phyloP scores from a whole-genome alignment of 1,140 invertebrate species.

The Hycleus phaleratus region DNA sequence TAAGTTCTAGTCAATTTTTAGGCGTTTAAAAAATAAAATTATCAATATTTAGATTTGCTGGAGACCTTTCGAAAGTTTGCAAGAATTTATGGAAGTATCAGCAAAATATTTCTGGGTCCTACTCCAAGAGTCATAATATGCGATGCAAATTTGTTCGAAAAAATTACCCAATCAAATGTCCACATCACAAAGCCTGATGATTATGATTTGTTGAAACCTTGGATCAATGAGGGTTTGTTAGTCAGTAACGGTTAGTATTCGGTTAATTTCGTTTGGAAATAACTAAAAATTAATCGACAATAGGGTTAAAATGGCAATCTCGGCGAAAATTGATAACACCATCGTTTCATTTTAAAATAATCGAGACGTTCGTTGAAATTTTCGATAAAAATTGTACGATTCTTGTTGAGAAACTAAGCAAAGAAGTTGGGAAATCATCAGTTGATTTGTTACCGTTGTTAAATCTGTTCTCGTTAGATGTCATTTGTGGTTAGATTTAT shows the following conservation, averaged over 20 bases:
- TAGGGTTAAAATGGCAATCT: slow-evolving; percentile 49
- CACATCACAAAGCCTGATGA: slow-evolving; percentile 4
- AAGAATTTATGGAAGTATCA: background rate
- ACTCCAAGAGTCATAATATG: background rate
- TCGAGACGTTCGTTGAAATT: slow-evolving; percentile 66
- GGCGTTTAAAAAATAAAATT: background rate
- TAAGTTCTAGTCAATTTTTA: background rate
- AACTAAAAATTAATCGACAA: background rate
- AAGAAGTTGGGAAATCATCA: slow-evolving; percentile 37
- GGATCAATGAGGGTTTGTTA: slow-evolving; percentile 1
- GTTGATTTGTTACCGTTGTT: slow-evolving; percentile 59
- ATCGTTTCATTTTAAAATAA: slow-evolving; percentile 72
- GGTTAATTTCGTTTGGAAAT: background rate
- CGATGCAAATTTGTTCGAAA: background rate
- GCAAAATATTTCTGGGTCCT: background rate
- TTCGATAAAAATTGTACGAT: slow-evolving; percentile 66
- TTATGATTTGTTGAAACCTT: slow-evolving; percentile 1
- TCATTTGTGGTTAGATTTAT: slow-evolving; percentile 62
- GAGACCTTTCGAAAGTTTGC: background rate
- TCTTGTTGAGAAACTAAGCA: slow-evolving; percentile 45
- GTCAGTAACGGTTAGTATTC: slow-evolving; percentile 2
- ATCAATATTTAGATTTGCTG: slow-evolving; percentile 2
- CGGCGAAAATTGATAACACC: slow-evolving; percentile 68
- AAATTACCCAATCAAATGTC: background rate
- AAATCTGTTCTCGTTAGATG: slow-evolving; percentile 66